Conservation (phyloP, 2,797 vertebrate species). For the Rhinophrynus dorsalis region DNA sequence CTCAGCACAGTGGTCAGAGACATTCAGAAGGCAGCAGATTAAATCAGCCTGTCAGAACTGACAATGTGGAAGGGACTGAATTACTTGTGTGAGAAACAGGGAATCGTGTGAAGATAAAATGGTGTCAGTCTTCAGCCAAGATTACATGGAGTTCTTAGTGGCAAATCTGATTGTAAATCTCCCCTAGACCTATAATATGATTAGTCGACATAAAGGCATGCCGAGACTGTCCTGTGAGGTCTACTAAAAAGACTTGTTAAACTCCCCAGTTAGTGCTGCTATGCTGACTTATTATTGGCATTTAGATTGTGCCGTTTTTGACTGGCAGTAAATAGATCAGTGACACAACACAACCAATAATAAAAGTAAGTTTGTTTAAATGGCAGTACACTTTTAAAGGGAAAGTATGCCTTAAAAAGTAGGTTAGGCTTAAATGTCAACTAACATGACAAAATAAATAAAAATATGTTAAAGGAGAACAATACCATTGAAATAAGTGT, state of each 20-base stretch:
- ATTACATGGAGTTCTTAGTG: conserved; percentile 79
- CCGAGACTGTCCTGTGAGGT: conserved; percentile 85
- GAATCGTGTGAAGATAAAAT: conserved; percentile 73
- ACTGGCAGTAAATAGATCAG: background rate
- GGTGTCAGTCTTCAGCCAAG: conserved; percentile 78
- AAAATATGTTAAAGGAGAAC: too few relatives aligned
- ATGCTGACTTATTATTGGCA: conserved; percentile 51
- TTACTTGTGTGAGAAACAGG: conserved; percentile 69
- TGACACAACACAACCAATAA: background rate
- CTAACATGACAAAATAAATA: too few relatives aligned
- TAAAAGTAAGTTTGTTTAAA: background rate
- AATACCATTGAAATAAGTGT: too few relatives aligned
- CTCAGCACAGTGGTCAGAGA: conserved; percentile 95
- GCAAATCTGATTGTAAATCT: conserved; percentile 86
- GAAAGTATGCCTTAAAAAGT: too few relatives aligned
- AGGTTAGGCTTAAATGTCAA: too few relatives aligned
- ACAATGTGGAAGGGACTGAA: conserved; percentile 75
- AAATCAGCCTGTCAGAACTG: conserved; percentile 89
- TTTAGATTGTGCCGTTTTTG: conserved; percentile 26
- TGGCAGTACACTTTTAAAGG: background rate
- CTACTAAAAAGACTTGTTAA: conserved; percentile 85
- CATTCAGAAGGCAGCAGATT: conserved; percentile 88
- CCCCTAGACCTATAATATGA: conserved; percentile 73
- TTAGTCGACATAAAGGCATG: conserved; percentile 85
- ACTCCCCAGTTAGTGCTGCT: conserved; percentile 61